Evolutionary conservation across 53 echinoderm and acorn worm genomes (phyloP).

Genomic region (Echinarachnius parma): DNA sequence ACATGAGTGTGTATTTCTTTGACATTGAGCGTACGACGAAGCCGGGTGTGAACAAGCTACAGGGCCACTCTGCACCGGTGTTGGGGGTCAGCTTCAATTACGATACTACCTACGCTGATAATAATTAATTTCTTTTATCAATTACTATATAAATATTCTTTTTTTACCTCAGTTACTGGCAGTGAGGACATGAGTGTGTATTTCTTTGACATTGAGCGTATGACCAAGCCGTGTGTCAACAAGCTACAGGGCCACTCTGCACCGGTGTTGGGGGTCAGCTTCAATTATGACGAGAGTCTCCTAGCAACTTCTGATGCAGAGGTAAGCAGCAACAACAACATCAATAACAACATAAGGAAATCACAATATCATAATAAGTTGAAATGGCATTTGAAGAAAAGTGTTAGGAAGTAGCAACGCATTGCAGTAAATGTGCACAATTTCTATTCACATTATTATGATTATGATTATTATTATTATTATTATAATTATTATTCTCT

Average conservation of each 20-base stretch:
- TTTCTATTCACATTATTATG: too few relatives aligned
- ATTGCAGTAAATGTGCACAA: too few relatives aligned
- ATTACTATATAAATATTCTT: too few relatives aligned
- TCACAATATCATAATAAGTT: too few relatives aligned
- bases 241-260: conserved; percentile 97
- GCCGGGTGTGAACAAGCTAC: conserved; percentile 95
- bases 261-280: conserved; percentile 87
- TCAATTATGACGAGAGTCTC: conserved; percentile 95
- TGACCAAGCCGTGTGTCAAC: conserved; percentile 90
- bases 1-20: conserved; percentile 98
- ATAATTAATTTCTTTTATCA: too few relatives aligned
- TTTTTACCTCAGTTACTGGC: conserved; percentile 66
- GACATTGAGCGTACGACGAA: conserved; percentile 84
- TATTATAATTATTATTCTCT: too few relatives aligned
- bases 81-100: conserved; percentile 93
- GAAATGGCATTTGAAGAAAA: too few relatives aligned
- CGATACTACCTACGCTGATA: too few relatives aligned
- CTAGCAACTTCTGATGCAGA: conserved; percentile 93
- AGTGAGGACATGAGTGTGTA: conserved; percentile 98
- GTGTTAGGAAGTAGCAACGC: too few relatives aligned
- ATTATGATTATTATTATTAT: too few relatives aligned
- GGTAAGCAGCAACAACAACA: too few relatives aligned
- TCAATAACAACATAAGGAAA: too few relatives aligned
- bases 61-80: conserved; percentile 96
- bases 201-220: conserved; percentile 93